A percentile compares a stretch with the other conserved stretches of the same genome.
These are phyloP conservation scores for Dynastes hyllus DNA, from an alignment of 2,888 invertebrate species.

Conservation along the genomic window DNA sequence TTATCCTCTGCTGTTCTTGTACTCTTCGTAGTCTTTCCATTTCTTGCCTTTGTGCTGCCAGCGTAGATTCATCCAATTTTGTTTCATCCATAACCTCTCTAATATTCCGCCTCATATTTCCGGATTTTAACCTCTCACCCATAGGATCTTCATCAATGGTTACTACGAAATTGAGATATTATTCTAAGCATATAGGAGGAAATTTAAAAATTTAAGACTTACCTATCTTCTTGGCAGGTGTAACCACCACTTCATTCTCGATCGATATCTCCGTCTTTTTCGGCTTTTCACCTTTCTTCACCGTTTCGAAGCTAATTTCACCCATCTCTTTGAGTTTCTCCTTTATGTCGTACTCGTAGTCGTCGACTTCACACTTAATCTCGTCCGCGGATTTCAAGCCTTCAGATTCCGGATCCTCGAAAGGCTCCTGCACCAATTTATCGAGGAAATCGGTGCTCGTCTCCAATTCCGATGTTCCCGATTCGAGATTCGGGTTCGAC, in stretches of 20 bases:
- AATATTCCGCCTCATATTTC: conserved; percentile 87
- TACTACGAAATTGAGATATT: background rate
- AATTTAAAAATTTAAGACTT: conserved; percentile 47
- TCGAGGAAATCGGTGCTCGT: conserved; percentile 62
- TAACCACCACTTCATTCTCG: conserved; percentile 89
- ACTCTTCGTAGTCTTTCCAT: conserved; percentile 89
- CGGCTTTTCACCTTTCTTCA: conserved; percentile 69
- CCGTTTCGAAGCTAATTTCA: conserved; percentile 71
- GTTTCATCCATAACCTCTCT: conserved; percentile 95
- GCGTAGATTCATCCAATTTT: conserved; percentile 92
- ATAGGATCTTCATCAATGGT: conserved; percentile 54
- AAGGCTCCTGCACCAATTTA: conserved; percentile 65
- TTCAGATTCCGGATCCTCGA: conserved; percentile 50
- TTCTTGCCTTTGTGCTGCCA: conserved; percentile 94
- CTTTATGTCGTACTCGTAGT: conserved; percentile 76
- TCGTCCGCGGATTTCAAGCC: conserved; percentile 39
- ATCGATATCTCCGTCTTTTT: conserved; percentile 71
- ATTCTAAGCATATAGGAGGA: background rate
- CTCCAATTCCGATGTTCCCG: conserved; percentile 51
- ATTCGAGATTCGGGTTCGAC: conserved; percentile 51
- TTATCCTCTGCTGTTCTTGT: conserved; percentile 88
- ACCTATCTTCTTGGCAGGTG: conserved; percentile 70
- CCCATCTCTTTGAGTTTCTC: conserved; percentile 80
- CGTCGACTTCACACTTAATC: conserved; percentile 60
- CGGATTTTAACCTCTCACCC: conserved; percentile 61